Base-by-base conservation (phyloP, 1,140 invertebrate species). In the Idris sp. region DNA sequence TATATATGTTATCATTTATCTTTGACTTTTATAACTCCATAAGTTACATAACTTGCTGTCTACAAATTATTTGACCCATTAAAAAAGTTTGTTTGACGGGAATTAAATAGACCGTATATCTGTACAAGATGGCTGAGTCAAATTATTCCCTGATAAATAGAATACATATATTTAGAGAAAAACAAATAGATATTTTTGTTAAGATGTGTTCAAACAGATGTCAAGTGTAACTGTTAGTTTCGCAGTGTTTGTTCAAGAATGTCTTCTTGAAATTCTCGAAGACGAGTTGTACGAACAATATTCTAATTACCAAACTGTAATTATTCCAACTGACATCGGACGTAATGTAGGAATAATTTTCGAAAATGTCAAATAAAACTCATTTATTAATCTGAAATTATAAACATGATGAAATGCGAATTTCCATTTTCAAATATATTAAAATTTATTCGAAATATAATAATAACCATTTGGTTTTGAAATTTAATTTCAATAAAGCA, bases 201-300 rank as follows among this genome's bases (percentile, higher is more conserved):
- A 43, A 46, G 30, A 46, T 41, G 43, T 56, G n/a, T n/a, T 67
- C 43, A 14, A 41, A 16, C 40, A 67, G 26, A 67, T 26, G 62
- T 67, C 41, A 49, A 67, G 31, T 35, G n/a, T n/a, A 44, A 56
- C 43, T 56, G 40, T 43, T 15, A 40, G 40, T 15, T 9, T 6
- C 8, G 33, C 41, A n/a, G 15, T 56, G 51, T 67, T 67, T 67
- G 33, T 30, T 31, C 62, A 56, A 58, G 43, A 67, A 48, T 67
- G 33, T 49, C 43, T 38, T 49, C 58, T 49, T 33, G 62, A 67
- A 67, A 49, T 58, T 67, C 51, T 31, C 16, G 28, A n/a, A 46
- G 38, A 46, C 49, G 16, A 44, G 30, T 13, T 48, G 22, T 26
- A 15, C 15, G 36, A 38, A 40, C 58, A 62, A 62, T 51, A 26